These are phyloP conservation scores for Cinclus mexicanus DNA, from an alignment of 2,113 vertebrate genomes.

Conservation along the genomic window DNA sequence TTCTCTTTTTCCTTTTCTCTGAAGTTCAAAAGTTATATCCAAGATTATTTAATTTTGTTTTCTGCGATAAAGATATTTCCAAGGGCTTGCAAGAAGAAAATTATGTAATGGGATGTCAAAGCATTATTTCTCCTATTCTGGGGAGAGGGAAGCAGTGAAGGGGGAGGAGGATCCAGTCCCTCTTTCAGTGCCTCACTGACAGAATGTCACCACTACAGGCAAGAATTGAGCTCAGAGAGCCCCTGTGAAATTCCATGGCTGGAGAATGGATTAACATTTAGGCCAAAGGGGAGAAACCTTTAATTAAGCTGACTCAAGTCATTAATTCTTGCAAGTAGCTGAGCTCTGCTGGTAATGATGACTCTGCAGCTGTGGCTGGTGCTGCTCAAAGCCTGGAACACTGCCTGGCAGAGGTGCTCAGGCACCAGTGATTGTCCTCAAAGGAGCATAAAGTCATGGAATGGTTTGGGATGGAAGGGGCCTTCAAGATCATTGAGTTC, in stretches of 20 bases:
- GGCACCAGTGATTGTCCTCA: background rate
- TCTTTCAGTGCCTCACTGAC: background rate
- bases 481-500: background rate
- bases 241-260: background rate
- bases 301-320: background rate
- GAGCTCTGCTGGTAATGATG: background rate
- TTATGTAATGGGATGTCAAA: background rate
- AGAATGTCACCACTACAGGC: background rate
- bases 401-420: background rate
- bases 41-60: background rate
- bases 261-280: background rate
- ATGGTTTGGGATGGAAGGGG: background rate
- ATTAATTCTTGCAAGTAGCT: background rate
- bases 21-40: background rate
- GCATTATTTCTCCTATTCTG: background rate
- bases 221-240: background rate
- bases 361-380: background rate
- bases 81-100: background rate
- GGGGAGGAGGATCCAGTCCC: background rate
- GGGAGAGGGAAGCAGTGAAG: background rate
- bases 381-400: rapidly evolving
- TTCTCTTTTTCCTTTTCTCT: background rate
- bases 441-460: background rate
- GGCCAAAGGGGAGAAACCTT: background rate
- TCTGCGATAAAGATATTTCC: rapidly evolving